Base-by-base conservation (phyloP, 2,888 invertebrate species). In the Hyppa rectilinea region DNA sequence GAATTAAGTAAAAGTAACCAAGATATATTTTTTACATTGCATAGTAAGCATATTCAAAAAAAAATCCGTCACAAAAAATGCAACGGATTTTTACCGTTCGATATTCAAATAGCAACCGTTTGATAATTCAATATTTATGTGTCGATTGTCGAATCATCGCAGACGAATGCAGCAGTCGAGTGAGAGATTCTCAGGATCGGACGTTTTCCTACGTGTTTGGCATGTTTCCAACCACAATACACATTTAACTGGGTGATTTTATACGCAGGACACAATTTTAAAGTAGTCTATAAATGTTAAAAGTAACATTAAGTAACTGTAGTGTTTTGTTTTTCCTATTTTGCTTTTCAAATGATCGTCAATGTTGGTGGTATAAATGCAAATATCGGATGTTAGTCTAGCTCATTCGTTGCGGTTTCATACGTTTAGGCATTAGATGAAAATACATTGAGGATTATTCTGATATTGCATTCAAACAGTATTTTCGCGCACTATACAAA, bases 181-280 rank as follows among this genome's bases (percentile, higher is more conserved):
- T 91, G 90, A 93, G 92, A 93, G 93, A 90, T 92, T 92, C 90
- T 88, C 90, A 88, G 91, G 90, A 88, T 91, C 87, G 87, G 87
- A 90, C 91, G 89, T 91, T 88, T 83, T 84, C 83, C 87, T 90
- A 90, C 92, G 90, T 87, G 89, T 81, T 75, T 95, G 95, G 95
- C 94, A 82, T 75, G 68, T 68, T 77, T 92, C 95, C 95, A 95
- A 91, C 92, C 92, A 89, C 92, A 91, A 92, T 93, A 93, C 90
- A 92, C 90, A 90, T 92, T 92, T 91, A 91, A 92, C 91, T 88
- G 88, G 85, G 82, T 90, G 89, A 90, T 93, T 94, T 93, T 93
- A 92, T 92, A 91, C 92, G 91, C 92, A 92, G 92, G 90, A 92
- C 92, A 93, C 92, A 90, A 92, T 93, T 94, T 92, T 92, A 92